These are phyloP conservation scores for Synanceia verrucosa DNA, from an alignment of 2,797 vertebrate species.

Conservation along the genomic window DNA sequence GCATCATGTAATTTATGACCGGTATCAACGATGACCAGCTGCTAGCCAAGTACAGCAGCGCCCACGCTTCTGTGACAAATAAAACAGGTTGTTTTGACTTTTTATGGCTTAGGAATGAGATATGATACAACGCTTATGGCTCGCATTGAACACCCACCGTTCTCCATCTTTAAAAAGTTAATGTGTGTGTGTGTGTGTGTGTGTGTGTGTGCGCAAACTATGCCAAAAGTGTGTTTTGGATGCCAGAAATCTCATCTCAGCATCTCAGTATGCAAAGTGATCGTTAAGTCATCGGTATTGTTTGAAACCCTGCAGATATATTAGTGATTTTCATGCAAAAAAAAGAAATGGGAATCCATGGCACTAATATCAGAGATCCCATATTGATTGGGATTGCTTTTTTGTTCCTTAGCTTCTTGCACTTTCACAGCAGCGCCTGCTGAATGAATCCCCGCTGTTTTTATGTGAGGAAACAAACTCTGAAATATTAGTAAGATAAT, in stretches of 20 bases:
- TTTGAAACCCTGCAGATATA: constrained; percentile 31
- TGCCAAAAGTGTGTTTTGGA: neutral
- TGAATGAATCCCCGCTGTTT: constrained; percentile 47
- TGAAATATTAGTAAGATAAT: constrained; percentile 65
- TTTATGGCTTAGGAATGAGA: constrained; percentile 32
- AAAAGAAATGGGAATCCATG: constrained; percentile 48
- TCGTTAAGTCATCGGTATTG: constrained; percentile 14
- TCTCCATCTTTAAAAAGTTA: constrained; percentile 9
- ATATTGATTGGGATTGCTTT: constrained; percentile 29
- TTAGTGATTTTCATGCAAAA: constrained; percentile 20
- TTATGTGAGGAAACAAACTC: constrained; percentile 50
- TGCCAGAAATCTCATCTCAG: constrained; percentile 6
- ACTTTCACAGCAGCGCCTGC: constrained; percentile 9
- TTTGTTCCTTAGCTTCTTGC: constrained; percentile 18
- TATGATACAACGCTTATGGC: neutral
- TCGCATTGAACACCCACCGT: constrained; percentile 6
- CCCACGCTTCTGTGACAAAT: constrained; percentile 8
- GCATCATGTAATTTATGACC: constrained; percentile 7
- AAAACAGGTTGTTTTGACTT: constrained; percentile 31
- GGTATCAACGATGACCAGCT: constrained; percentile 33
- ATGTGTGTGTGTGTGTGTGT: neutral
- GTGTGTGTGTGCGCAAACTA: neutral
- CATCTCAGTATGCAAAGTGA: constrained; percentile 18
- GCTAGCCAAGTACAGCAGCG: constrained; percentile 14
- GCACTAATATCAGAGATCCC: constrained; percentile 21